Base-by-base conservation (phyloP, 2,888 invertebrate genomes). In the Elmis aenea region DNA sequence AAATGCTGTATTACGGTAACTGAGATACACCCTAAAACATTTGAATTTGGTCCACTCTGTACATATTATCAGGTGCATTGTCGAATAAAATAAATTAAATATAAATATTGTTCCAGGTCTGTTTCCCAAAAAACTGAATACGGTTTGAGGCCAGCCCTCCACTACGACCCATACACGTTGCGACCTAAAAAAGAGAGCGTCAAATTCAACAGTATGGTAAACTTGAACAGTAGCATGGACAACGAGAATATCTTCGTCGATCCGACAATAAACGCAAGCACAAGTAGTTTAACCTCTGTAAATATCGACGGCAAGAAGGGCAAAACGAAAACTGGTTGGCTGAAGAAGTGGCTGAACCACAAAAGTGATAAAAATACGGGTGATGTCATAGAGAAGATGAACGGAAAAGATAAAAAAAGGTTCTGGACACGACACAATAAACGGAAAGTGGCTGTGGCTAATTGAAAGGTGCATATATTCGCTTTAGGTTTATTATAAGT, bases 181-280 rank as follows among this genome's bases (percentile, higher is more conserved):
- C 47, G 36, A 37, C 50, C 53, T 8, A 46, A 52, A 11, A 45
- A 48, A 28, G 50, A 51, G 5, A 32, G 37, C 2, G 55, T 55
- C 3, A 59, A 57, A 45, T 59, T 57, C 30, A 55, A 45, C 29
- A 58, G 57, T 39, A 49, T 54, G 38, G 46, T 53, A 5, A 53
- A 54, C 29, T 38, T 57, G 15, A 52, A 48, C 28, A 21, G 18
- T 34, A 45, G 32, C n/a, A 26, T 41, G 6, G 52, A 52, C 13
- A 46, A 33, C 4, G 47, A 51, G 13, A 35, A 25, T 5, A 31
- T 34, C 9, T 30, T 48, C 24, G 33, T 40, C 12, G 51, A 52
- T 10, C 41, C 49, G 15, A 47, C 49, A 22, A 40, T 53, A 24
- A 53, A 35, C 24, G 43, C 50, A 5, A 51, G 48, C 25, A 45